phyloP scores from a whole-genome alignment of 1,140 invertebrate genomes.

The Musca domestica region DNA sequence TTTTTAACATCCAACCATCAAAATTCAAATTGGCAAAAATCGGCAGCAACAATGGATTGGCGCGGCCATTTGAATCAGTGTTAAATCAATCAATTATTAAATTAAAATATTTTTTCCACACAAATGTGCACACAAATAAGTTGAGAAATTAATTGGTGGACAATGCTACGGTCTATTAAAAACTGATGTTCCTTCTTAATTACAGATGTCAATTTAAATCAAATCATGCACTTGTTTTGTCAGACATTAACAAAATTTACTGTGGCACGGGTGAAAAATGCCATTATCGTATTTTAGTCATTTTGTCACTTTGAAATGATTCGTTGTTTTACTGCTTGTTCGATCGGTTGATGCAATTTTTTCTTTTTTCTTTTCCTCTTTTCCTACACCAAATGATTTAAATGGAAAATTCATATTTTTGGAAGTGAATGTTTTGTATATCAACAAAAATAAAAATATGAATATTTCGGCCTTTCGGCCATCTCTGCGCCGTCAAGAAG shows the following conservation, averaged over 20 bases:
- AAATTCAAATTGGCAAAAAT: no score
- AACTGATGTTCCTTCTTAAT: constrained; percentile 8
- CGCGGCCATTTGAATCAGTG: no score
- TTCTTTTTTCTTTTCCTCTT: background rate
- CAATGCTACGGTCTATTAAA: no score
- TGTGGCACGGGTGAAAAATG: constrained; percentile 13
- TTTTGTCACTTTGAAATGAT: constrained; percentile 1
- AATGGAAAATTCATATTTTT: constrained; percentile 20
- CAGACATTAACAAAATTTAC: constrained; percentile 17
- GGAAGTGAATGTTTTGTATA: background rate
- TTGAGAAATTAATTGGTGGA: no score
- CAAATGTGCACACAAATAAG: no score
- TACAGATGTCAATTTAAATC: constrained; percentile 18
- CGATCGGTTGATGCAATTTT: background rate
- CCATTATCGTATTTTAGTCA: constrained; percentile 11
- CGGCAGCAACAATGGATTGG: no score
- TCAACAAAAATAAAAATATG: constrained; percentile 14
- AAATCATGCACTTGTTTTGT: constrained; percentile 17
- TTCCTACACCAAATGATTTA: constrained; percentile 8
- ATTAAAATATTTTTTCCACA: no score
- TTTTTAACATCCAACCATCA: no score
- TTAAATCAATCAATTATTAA: no score
- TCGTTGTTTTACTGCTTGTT: background rate
- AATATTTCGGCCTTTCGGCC: background rate
- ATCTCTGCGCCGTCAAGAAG: no score